Conservation (phyloP, 2,888 invertebrate species). For the Scrobipalpa atriplicella region DNA sequence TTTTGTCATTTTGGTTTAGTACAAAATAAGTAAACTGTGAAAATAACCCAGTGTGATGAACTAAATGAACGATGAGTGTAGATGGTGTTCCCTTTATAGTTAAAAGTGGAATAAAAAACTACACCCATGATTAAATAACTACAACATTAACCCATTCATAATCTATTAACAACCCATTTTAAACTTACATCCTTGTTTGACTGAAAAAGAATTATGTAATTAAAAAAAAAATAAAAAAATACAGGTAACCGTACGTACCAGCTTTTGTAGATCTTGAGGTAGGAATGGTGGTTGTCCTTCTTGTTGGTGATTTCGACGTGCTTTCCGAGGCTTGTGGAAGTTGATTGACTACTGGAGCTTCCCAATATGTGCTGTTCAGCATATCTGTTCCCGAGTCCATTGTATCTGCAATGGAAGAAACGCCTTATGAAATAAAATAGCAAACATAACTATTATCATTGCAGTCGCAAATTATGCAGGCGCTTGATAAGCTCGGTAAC, state of each 20-base stretch:
- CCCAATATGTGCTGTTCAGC: conserved; percentile 60
- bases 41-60: too few species aligned
- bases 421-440: not conserved
- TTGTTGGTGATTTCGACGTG: not conserved
- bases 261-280: not conserved
- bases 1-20: too few species aligned
- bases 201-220: not conserved
- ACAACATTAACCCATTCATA: not conserved
- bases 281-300: not conserved
- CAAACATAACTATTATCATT: not conserved
- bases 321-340: not conserved
- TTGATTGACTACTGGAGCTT: conserved; percentile 32
- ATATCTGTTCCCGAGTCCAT: conserved; percentile 46
- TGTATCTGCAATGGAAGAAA: conserved; percentile 53
- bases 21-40: too few species aligned
- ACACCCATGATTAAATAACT: not conserved
- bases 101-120: not conserved
- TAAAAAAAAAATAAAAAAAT: not conserved
- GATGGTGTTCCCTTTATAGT: not conserved
- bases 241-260: not conserved
- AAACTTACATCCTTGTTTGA: not conserved
- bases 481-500: too few species aligned
- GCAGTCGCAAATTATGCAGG: not conserved
- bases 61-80: too few species aligned
- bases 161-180: not conserved